A percentile compares a stretch with the other conserved stretches of the same genome.
Conservation (phyloP, 2,113 vertebrate species). For the Illadopsis cleaveri region DNA sequence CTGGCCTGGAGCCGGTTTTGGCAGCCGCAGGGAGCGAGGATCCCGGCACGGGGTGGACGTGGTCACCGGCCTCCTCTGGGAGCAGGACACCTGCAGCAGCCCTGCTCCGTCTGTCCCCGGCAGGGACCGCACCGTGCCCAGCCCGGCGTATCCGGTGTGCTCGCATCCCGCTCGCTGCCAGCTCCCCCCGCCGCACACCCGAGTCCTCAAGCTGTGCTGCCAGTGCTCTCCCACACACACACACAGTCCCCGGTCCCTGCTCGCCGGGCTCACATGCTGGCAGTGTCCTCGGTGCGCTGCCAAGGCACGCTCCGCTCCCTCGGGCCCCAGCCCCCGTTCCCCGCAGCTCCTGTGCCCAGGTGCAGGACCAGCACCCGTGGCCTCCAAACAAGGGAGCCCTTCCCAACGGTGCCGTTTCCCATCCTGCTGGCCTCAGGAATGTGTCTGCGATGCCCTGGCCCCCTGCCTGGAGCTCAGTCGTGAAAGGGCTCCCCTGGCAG, state of each 20-base stretch:
- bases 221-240: slow-evolving; percentile 51
- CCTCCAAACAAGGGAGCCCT: neutral
- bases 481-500: neutral
- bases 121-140: neutral
- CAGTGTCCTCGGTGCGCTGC: neutral
- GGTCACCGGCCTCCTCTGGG: neutral
- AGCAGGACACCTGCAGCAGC: neutral
- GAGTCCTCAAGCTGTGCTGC: slow-evolving; percentile 44
- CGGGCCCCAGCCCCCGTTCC: neutral
- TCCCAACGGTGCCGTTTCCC: neutral
- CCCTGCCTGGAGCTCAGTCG: neutral
- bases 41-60: neutral
- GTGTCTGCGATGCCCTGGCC: fast-evolving
- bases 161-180: neutral
- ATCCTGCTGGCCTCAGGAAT: neutral
- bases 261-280: neutral
- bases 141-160: fast-evolving
- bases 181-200: neutral
- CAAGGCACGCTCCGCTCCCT: neutral
- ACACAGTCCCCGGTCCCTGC: slow-evolving; percentile 17
- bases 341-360: neutral
- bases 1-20: neutral
- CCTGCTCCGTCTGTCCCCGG: fast-evolving
- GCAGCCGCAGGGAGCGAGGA: neutral
- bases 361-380: fast-evolving